These are phyloP conservation scores for Drosophila rhopaloa DNA, from an alignment of 1,140 invertebrate species.

Conservation along the genomic window DNA sequence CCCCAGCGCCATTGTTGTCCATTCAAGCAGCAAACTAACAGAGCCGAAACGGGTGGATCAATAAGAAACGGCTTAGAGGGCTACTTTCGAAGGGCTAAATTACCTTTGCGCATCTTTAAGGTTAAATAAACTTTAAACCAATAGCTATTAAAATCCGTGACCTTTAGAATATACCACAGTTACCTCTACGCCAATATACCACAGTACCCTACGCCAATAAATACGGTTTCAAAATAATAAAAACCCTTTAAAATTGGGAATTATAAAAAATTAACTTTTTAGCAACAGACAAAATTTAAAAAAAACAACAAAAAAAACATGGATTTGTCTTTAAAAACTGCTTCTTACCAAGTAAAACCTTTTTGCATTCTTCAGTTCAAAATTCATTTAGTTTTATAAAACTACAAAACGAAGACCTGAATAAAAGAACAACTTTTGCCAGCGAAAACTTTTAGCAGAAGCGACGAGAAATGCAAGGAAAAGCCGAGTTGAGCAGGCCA, in stretches of 20 bases:
- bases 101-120: not conserved
- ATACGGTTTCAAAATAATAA: no score
- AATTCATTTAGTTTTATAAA: constrained; percentile 15
- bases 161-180: no score
- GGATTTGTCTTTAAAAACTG: no score
- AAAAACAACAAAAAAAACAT: no score
- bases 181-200: no score
- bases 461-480: constrained; percentile 4
- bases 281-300: no score
- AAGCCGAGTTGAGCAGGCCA: not conserved
- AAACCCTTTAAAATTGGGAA: no score
- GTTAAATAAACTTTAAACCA: no score
- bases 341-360: no score
- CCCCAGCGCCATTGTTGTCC: constrained; percentile 20
- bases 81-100: not conserved
- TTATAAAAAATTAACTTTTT: no score
- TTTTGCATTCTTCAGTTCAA: not conserved
- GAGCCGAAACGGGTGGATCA: constrained; percentile 10
- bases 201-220: no score
- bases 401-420: constrained; percentile 27
- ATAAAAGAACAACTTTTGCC: constrained; percentile 64
- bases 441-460: constrained; percentile 20
- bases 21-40: constrained; percentile 60
- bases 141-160: not conserved
- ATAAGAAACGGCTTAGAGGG: not conserved